Evolutionary conservation across 1,140 invertebrate species (phyloP).

Genomic region (Hesperophylax magnus): DNA sequence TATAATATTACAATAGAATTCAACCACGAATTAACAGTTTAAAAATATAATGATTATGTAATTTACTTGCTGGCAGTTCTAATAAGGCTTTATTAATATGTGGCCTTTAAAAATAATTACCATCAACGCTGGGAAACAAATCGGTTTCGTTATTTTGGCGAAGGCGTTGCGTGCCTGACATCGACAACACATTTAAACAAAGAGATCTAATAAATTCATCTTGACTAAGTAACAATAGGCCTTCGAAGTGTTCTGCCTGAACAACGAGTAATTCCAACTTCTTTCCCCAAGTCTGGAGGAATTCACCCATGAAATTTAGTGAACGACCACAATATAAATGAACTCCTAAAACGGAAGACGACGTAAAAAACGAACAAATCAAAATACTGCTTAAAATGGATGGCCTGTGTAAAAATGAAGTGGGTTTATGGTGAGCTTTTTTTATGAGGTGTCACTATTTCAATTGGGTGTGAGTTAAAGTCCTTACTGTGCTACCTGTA

Average conservation of each 20-base stretch:
- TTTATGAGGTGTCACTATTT: not conserved
- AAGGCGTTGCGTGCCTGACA: too few species aligned
- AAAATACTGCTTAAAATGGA: not conserved
- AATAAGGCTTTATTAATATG: too few species aligned
- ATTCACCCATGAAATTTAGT: constrained; percentile 27
- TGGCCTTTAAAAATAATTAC: too few species aligned
- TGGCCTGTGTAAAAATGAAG: not conserved
- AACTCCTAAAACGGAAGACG: not conserved
- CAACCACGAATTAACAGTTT: too few species aligned
- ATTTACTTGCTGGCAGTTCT: too few species aligned
- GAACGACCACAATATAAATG: not conserved
- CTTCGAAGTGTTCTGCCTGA: constrained; percentile 2
- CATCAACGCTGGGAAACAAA: too few species aligned
- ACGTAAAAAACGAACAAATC: not conserved
- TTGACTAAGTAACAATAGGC: constrained; percentile 8
- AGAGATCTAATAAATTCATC: not conserved
- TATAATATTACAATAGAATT: too few species aligned
- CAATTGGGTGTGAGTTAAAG: not conserved
- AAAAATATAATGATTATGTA: too few species aligned
- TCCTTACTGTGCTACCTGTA: not conserved
- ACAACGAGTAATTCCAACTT: not conserved
- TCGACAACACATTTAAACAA: too few species aligned
- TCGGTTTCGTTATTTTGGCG: too few species aligned
- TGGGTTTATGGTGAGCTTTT: not conserved
- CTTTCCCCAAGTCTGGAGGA: constrained; percentile 17